These are phyloP conservation scores for Coenonympha arcania DNA, from an alignment of 2,888 invertebrate species.

Conservation along the genomic window DNA sequence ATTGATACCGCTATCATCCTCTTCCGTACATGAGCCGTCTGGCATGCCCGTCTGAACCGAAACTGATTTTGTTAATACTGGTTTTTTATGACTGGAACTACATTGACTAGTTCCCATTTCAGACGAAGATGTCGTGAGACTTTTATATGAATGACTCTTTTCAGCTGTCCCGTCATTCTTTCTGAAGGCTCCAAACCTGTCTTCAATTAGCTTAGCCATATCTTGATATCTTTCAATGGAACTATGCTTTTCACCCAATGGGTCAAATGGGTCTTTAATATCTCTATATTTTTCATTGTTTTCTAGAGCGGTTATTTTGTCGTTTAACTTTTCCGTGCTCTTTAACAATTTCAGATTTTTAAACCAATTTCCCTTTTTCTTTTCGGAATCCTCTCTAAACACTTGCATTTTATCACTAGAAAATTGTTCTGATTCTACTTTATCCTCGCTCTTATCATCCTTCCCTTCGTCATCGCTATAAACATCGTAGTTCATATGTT, in stretches of 20 bases:
- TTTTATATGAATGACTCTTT: constrained; percentile 70
- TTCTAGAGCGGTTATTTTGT: constrained; percentile 59
- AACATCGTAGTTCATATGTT: constrained; percentile 75
- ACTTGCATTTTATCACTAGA: constrained; percentile 68
- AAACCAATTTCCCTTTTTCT: constrained; percentile 79
- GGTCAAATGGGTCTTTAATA: constrained; percentile 74
- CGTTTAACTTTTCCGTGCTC: constrained; percentile 64
- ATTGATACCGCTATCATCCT: constrained; percentile 60
- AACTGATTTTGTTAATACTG: constrained; percentile 67
- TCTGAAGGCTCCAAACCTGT: constrained; percentile 74
- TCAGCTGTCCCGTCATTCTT: constrained; percentile 66
- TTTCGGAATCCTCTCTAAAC: constrained; percentile 64
- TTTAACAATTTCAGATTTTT: constrained; percentile 74
- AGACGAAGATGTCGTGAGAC: constrained; percentile 69
- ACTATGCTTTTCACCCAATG: constrained; percentile 77
- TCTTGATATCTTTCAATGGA: constrained; percentile 82
- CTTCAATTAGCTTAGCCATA: constrained; percentile 80
- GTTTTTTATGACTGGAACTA: constrained; percentile 67
- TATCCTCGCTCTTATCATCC: constrained; percentile 62
- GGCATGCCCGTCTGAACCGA: constrained; percentile 71
- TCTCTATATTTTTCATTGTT: constrained; percentile 58
- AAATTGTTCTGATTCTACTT: constrained; percentile 56
- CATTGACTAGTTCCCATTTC: constrained; percentile 71
- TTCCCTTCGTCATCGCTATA: constrained; percentile 70
- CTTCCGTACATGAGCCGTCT: constrained; percentile 56